Base-by-base conservation (phyloP, 2,888 invertebrate genomes). In the Erannis defoliaria region DNA sequence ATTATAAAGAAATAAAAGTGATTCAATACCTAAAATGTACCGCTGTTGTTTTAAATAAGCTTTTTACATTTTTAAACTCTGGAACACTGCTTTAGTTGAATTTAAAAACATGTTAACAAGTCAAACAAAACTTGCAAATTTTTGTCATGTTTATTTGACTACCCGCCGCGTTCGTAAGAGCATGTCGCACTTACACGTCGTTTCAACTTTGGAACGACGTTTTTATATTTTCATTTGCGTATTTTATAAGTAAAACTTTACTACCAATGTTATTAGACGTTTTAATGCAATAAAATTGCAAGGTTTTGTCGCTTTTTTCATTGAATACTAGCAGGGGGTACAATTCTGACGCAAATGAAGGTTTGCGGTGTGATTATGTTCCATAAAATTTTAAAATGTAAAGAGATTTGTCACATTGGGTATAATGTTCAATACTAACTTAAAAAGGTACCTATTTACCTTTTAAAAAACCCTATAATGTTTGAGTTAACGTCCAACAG, bases 111-210 rank as follows among this genome's bases (percentile, higher is more conserved):
- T 81, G 82, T 84, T 60, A 60, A 54, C 54, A 54, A 80, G 77
- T 80, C 80, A 82, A 85, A 77, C 77, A 77, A 77, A 79, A 75
- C 73, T 76, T 76, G 81, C 81, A 74, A 83, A 83, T 78, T 76
- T 72, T 57, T 67, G 64, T 70, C 76, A 76, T 85, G 77, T 83
- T 86, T 78, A 81, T 74, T 67, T 59, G 71, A 69, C 64, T 60
- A 53, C 81, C 80, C 73, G 80, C 83, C 76, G 82, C 35, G 74
- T 72, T 72, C 62, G 60, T 68, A 75, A 55, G 31, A 55, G 55
- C 73, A 68, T 77, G 71, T 74, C 61, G 54, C 53, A 51, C 62
- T 55, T 60, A 56, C 40, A 59, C 55, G 67, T 64, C 67, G 55
- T 64, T 64, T 64, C 40, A 49, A 60, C 49, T 68, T 68, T 59